Conservation (phyloP, 2,797 vertebrate species). For the Neosilurus hyrtlii region DNA sequence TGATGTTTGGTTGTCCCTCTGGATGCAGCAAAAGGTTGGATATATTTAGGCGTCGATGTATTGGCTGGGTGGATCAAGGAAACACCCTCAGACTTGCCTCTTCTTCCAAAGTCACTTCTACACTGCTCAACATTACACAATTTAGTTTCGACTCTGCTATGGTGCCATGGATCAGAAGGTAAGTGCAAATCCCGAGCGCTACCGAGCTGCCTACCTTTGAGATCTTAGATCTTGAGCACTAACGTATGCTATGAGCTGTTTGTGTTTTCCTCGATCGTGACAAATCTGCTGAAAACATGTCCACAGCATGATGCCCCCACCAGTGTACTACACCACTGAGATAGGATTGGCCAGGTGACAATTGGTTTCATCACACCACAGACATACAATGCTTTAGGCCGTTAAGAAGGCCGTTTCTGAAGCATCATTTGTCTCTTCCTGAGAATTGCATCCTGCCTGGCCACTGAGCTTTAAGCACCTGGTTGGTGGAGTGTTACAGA, state of each 20-base stretch:
- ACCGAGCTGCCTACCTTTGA: neutral
- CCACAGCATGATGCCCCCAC: neutral
- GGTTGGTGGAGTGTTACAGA: neutral
- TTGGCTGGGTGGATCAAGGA: neutral
- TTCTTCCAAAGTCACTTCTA: neutral
- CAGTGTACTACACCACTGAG: neutral
- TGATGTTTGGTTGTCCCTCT: neutral
- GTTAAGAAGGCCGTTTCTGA: neutral
- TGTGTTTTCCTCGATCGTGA: neutral
- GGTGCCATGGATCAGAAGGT: neutral
- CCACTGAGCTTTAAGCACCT: neutral
- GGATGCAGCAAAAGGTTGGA: neutral
- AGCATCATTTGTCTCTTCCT: neutral
- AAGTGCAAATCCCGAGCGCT: neutral
- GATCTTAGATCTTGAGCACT: neutral
- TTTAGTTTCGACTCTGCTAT: neutral
- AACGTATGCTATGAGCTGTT: neutral
- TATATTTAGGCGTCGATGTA: neutral
- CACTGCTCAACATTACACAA: neutral
- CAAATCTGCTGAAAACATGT: neutral
- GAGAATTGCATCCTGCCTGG: neutral
- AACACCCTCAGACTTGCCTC: neutral
- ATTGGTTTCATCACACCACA: conserved; percentile 23
- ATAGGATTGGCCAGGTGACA: conserved; percentile 2
- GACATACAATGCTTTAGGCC: neutral